Evolutionary conservation across 2,113 vertebrate genomes (phyloP).

Genomic region (Sminthopsis crassicaudata): DNA sequence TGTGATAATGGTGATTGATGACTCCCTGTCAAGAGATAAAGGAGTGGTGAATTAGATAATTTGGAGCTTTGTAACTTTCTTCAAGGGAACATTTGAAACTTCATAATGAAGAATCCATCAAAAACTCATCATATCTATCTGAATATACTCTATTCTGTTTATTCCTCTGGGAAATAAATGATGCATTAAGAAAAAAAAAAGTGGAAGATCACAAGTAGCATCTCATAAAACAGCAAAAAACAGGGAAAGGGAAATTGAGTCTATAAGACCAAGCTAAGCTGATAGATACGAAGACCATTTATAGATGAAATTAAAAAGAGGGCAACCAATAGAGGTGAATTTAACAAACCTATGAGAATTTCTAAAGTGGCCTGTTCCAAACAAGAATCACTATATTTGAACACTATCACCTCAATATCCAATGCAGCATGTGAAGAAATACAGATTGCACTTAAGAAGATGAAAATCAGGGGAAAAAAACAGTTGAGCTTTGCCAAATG

Average conservation of each 20-base stretch:
- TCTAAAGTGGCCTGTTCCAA: not conserved
- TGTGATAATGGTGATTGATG: not conserved
- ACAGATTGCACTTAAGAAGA: not conserved
- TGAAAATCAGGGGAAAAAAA: not conserved
- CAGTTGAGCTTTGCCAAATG: not conserved
- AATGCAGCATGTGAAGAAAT: not conserved
- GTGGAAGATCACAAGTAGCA: not conserved
- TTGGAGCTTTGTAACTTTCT: not conserved
- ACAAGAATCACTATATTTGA: not conserved
- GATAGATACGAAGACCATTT: not conserved
- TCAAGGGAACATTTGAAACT: not conserved
- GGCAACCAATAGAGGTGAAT: not conserved
- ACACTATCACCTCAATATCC: not conserved
- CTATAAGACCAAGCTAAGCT: not conserved
- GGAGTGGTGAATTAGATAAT: not conserved
- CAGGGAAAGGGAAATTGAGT: not conserved
- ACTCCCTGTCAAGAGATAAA: not conserved
- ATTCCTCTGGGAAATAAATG: not conserved
- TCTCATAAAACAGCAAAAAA: not conserved
- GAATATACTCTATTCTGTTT: not conserved
- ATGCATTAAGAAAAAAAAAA: not conserved
- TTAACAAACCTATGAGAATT: not conserved
- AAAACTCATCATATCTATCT: not conserved
- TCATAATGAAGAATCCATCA: not conserved
- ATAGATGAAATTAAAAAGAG: not conserved